Evolutionary conservation across 92 coral and sea anemone genomes (phyloP).

Genomic region (Porites divaricata): DNA sequence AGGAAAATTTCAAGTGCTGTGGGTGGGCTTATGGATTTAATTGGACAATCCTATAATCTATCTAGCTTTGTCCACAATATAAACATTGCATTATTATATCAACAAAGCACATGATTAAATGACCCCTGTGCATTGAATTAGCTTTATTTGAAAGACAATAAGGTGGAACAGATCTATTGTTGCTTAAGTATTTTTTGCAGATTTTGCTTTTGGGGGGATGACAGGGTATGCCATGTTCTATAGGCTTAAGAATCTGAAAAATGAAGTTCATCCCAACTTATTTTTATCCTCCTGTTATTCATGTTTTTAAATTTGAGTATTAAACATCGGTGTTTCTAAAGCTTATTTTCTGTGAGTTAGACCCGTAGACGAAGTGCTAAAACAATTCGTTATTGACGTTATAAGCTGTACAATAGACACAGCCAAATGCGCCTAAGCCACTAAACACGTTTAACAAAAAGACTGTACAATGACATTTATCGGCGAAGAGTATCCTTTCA

Average conservation of each 20-base stretch:
- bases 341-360: not conserved
- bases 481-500: not conserved
- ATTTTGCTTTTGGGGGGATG: not conserved
- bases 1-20: too few relatives aligned
- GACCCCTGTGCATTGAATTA: not conserved
- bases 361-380: not conserved
- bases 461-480: not conserved
- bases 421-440: not conserved
- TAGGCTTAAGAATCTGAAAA: not conserved
- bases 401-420: not conserved
- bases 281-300: not conserved
- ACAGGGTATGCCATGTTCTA: not conserved
- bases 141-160: constrained; percentile 4
- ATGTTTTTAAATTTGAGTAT: not conserved
- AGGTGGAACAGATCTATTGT: constrained; percentile 7
- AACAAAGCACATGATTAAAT: constrained; percentile 18
- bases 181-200: not conserved
- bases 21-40: not conserved
- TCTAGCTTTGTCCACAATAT: not conserved
- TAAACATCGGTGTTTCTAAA: constrained; percentile 6
- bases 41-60: not conserved
- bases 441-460: not conserved
- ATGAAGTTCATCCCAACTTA: not conserved
- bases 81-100: constrained; percentile 5
- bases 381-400: not conserved